Evolutionary conservation across 2,797 vertebrate species (phyloP).

Genomic region (Scolopax rusticola): DNA sequence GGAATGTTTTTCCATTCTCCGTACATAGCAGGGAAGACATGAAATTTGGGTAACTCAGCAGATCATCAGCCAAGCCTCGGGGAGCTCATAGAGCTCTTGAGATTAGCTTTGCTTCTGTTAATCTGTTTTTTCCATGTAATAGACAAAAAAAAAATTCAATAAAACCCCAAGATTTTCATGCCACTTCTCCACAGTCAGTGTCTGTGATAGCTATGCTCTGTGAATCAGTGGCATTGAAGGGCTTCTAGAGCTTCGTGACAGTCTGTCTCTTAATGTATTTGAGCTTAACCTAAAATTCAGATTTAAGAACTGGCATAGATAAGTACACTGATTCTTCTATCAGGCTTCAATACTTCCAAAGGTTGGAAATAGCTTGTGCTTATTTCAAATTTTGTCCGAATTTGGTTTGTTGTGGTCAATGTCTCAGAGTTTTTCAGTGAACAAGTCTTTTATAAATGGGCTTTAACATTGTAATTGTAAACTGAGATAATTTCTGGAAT

Average conservation of each 20-base stretch:
- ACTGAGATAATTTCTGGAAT: neutral
- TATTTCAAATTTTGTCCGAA: neutral
- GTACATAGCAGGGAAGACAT: neutral
- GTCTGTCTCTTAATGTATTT: neutral
- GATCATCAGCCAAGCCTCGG: neutral
- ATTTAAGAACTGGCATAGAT: neutral
- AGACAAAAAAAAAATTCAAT: neutral
- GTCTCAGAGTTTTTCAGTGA: neutral
- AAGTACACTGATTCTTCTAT: neutral
- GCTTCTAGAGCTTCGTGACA: neutral
- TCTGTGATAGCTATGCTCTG: neutral
- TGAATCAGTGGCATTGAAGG: accelerated
- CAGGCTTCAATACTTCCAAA: neutral
- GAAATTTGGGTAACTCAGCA: neutral
- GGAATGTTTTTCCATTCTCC: neutral
- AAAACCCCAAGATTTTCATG: neutral
- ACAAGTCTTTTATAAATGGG: neutral
- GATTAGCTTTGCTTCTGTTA: neutral
- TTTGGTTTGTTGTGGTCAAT: neutral
- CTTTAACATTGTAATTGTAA: neutral
- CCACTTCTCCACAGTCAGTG: neutral
- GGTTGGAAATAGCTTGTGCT: neutral
- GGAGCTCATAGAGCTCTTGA: neutral
- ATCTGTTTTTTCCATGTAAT: neutral
- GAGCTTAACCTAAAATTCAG: neutral